Conservation (phyloP, 1,140 invertebrate genomes). For the Cydia pomonella region DNA sequence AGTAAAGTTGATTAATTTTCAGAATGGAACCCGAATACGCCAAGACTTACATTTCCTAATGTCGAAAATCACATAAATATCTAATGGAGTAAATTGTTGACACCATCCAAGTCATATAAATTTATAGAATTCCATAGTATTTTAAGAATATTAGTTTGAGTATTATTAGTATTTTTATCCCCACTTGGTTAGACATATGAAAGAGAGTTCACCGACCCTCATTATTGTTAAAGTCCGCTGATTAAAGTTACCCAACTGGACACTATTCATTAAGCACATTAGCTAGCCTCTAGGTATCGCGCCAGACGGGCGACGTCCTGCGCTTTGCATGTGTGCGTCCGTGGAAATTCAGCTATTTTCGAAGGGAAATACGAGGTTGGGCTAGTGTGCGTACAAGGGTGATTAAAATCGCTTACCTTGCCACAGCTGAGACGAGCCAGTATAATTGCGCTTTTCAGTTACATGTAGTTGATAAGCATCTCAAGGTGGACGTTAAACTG, state of each 20-base stretch:
- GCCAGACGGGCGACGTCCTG: slow-evolving; percentile 48
- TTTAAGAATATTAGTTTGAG: too few species aligned
- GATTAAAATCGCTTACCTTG: neutral
- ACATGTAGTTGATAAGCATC: neutral
- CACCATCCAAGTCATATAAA: too few species aligned
- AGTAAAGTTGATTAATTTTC: too few species aligned
- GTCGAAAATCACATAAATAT: too few species aligned
- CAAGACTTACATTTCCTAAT: too few species aligned
- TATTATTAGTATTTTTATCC: too few species aligned
- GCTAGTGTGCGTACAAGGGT: slow-evolving; percentile 39
- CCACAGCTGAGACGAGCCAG: neutral
- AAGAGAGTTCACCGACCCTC: neutral
- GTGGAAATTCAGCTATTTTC: slow-evolving; percentile 31
- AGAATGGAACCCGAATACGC: too few species aligned
- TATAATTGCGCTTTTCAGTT: neutral
- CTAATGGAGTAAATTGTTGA: too few species aligned
- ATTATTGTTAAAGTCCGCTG: neutral
- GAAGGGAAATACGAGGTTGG: slow-evolving; percentile 9
- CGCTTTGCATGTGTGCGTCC: slow-evolving; percentile 35
- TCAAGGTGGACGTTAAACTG: neutral
- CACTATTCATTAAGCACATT: slow-evolving; percentile 21
- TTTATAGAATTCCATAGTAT: too few species aligned
- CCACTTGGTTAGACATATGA: neutral
- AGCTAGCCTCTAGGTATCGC: slow-evolving; percentile 35
- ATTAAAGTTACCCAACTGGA: slow-evolving; percentile 14